Conservation (phyloP, 2,797 vertebrate genomes). For the Sebastes goodei region DNA sequence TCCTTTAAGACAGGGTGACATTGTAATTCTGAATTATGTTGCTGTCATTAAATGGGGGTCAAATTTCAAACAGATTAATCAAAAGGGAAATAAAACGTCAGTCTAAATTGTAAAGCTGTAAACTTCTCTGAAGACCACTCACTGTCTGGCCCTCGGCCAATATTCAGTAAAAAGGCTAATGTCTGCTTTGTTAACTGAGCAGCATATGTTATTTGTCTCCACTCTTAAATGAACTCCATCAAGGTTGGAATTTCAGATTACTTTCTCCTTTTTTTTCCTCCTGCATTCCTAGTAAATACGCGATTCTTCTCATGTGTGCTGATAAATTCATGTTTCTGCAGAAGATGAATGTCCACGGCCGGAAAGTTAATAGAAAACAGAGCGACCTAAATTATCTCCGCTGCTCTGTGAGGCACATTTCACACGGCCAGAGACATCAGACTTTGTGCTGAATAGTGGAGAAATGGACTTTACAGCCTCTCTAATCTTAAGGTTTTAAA, state of each 20-base stretch:
- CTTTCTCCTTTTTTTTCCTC: neutral
- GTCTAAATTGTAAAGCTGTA: neutral
- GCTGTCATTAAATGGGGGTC: constrained; percentile 1
- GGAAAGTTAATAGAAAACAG: constrained; percentile 58
- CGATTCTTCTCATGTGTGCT: neutral
- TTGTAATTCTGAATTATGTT: neutral
- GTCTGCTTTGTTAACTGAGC: neutral
- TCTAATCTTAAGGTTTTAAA: constrained; percentile 13
- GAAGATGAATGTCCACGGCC: constrained; percentile 44
- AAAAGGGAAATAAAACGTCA: constrained; percentile 29
- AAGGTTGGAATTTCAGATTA: neutral
- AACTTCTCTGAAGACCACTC: constrained; percentile 14
- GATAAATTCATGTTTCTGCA: constrained; percentile 1
- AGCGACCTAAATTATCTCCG: constrained; percentile 61
- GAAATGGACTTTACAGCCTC: neutral
- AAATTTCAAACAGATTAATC: constrained; percentile 19
- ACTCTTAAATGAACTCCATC: neutral
- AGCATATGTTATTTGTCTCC: neutral
- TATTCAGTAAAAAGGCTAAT: neutral
- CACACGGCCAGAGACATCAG: constrained; percentile 33
- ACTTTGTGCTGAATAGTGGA: constrained; percentile 30
- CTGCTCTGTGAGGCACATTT: constrained; percentile 46
- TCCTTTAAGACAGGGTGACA: constrained; percentile 13
- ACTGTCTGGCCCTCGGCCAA: neutral
- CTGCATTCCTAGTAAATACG: neutral